Conservation (phyloP, 2,888 invertebrate genomes). For the Protodeltote pygarga region DNA sequence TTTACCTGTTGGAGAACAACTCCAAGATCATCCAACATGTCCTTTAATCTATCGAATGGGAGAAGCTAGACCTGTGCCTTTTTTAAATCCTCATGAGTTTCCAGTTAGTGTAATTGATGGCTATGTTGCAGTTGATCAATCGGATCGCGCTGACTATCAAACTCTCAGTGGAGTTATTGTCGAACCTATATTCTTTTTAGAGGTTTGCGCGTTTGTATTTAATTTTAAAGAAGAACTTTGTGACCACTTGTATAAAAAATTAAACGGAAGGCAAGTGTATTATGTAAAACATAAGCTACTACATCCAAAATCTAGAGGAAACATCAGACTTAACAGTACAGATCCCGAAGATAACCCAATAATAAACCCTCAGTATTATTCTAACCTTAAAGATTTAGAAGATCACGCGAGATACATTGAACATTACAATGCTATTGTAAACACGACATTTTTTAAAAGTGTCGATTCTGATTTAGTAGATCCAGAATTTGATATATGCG, state of each 20-base stretch:
- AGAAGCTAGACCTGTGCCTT: slow-evolving; percentile 58
- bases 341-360: slow-evolving; percentile 85
- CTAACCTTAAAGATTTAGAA: slow-evolving; percentile 78
- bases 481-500: slow-evolving; percentile 34
- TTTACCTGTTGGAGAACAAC: slow-evolving; percentile 74
- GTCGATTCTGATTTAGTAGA: slow-evolving; percentile 59
- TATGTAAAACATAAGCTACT: slow-evolving; percentile 43
- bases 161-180: slow-evolving; percentile 29
- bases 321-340: slow-evolving; percentile 79
- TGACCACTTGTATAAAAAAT: slow-evolving; percentile 28
- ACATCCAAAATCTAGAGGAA: slow-evolving; percentile 82
- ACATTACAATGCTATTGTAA: slow-evolving; percentile 55
- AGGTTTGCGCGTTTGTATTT: slow-evolving; percentile 37
- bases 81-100: slow-evolving; percentile 54
- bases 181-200: slow-evolving; percentile 18
- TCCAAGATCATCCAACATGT: slow-evolving; percentile 73
- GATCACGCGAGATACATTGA: slow-evolving; percentile 68
- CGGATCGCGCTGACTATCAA: slow-evolving; percentile 69
- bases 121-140: slow-evolving; percentile 86
- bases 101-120: slow-evolving; percentile 47
- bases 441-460: slow-evolving; percentile 70
- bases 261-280: slow-evolving; percentile 28
- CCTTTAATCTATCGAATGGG: slow-evolving; percentile 51
- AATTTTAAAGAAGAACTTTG: slow-evolving; percentile 47
- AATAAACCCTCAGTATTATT: slow-evolving; percentile 87